Evolutionary conservation across 30 jellyfish, hydroid and myxozoan species (phyloP), one percentile per base, ranked within the genome.

Genomic region (Aurelia aurita): DNA sequence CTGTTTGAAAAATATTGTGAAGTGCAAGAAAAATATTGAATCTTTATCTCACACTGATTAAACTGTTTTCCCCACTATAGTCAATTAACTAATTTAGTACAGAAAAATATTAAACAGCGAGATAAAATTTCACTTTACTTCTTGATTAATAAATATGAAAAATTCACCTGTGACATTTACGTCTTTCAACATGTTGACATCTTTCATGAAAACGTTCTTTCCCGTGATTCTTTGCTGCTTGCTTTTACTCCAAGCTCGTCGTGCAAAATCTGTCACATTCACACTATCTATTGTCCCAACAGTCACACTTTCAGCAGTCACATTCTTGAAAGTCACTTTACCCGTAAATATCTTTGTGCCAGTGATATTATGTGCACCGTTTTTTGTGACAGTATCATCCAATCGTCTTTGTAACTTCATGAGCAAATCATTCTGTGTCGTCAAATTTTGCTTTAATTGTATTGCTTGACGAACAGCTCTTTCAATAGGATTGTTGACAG

Each of bases 261-360:
- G 23, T 18, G 60, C 58, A 8, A 93, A 68, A 69, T 93, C 96
- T 5, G 98, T 73, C 18, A 93, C 29, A 66, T 93, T 93, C 22
- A 82, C 77, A 20, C 96, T 91, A 68, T 93, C 91, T 31, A 93
- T 34, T 57, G 57, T 74, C 34, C 98, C 98, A 7, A 26, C 84
- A 16, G 59, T 73, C 89, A 73, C 10, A 11, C 51, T 58, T 4
- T 54, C 19, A 10, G 75, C 80, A 14, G 79, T 58, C 29, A 73
- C 71, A 72, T 64, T 53, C 16, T 51, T 20, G 44, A 85, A 85
- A 18, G 67, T 62, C 69, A 75, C 84, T 9, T 49, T 71, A 8
- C 73, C 80, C 16, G 58, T 54, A 54, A 85, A 85, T 11, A 43
- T 85, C 90, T 85, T 91, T 1, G 53, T 54, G 23, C 98, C 98